Percentiles rank a stretch among this genome's conserved stretches.
Conservation (phyloP, 2,113 vertebrate genomes). For the Sylvietta virens region DNA sequence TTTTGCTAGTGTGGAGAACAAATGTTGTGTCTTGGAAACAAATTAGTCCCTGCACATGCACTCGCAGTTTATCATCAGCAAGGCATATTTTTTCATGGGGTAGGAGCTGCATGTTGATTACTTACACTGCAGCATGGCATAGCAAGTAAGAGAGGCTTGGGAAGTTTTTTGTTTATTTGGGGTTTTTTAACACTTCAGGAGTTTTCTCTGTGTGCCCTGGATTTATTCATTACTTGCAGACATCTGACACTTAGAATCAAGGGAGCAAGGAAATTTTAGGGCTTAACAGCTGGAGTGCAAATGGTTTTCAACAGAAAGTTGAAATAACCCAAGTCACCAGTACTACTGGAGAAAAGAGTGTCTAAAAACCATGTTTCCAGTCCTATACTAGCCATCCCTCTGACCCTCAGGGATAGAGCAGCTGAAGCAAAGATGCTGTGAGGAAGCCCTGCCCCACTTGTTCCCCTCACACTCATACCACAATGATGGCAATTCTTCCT, state of each 20-base stretch:
- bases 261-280: neutral
- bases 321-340: neutral
- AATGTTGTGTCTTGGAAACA: neutral
- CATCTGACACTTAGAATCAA: neutral
- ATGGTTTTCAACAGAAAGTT: neutral
- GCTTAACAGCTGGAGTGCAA: neutral
- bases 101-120: neutral
- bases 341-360: neutral
- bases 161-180: neutral
- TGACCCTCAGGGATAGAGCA: neutral
- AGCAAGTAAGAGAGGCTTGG: neutral
- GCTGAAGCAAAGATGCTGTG: neutral
- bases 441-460: neutral
- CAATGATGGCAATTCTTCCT: conserved; percentile 96
- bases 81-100: neutral
- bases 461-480: conserved; percentile 76
- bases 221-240: neutral
- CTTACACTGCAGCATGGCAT: neutral
- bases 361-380: neutral
- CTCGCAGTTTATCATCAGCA: neutral
- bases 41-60: neutral
- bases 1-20: neutral
- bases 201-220: neutral
- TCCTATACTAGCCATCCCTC: neutral
- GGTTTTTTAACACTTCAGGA: neutral